A percentile compares a stretch with the other conserved stretches of the same genome.
phyloP scores from a whole-genome alignment of 2,888 invertebrate genomes.

The Uropetala carovei region DNA sequence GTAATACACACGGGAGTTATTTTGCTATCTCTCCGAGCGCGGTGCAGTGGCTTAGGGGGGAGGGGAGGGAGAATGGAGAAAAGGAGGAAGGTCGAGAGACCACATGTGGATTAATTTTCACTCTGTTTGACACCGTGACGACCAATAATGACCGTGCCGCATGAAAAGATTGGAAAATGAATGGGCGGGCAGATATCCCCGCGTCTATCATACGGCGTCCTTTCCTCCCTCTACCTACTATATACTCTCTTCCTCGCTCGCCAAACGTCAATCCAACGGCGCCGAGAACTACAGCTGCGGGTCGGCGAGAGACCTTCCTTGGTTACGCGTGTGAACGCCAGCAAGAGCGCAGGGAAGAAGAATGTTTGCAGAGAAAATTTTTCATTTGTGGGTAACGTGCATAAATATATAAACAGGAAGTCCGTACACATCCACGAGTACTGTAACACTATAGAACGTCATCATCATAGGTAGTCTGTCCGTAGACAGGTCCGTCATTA shows the following conservation, averaged over 20 bases:
- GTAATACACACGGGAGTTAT: too few relatives aligned
- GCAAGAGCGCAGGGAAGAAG: not conserved
- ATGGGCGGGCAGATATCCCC: not conserved
- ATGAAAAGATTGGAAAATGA: slow-evolving; percentile 30
- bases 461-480: too few relatives aligned
- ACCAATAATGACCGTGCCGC: slow-evolving; percentile 7
- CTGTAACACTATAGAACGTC: too few relatives aligned
- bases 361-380: not conserved
- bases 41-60: not conserved
- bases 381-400: not conserved
- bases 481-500: too few relatives aligned
- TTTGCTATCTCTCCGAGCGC: too few relatives aligned
- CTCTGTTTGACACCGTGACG: slow-evolving; percentile 13
- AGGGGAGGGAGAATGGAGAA: not conserved
- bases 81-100: not conserved
- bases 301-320: not conserved
- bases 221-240: not conserved
- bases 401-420: not conserved
- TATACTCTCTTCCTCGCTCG: not conserved
- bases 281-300: not conserved
- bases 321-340: not conserved
- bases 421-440: not conserved
- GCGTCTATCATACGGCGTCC: not conserved
- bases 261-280: not conserved
- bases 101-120: slow-evolving; percentile 26